Evolutionary conservation across 2,113 vertebrate species (phyloP).

Genomic region (Corvus moneduloides): DNA sequence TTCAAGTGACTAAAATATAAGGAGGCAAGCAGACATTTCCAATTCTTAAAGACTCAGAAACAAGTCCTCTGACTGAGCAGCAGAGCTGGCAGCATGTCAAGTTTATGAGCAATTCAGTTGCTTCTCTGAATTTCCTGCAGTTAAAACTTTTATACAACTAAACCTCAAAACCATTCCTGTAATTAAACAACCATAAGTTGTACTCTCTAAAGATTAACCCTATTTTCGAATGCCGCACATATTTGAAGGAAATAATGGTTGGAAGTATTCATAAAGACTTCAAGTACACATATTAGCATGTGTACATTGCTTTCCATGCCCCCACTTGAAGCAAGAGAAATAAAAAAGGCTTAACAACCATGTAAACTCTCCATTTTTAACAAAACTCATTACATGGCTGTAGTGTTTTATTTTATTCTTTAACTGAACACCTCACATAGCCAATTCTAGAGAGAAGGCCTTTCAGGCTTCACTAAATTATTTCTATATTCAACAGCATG

Average conservation of each 20-base stretch:
- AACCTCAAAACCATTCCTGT: slow-evolving; percentile 20
- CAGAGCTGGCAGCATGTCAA: not conserved
- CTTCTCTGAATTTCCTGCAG: slow-evolving; percentile 41
- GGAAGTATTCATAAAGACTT: not conserved
- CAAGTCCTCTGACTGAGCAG: not conserved
- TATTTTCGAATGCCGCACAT: not conserved
- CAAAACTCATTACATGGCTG: not conserved
- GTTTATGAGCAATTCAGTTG: slow-evolving; percentile 51
- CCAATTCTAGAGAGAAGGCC: not conserved
- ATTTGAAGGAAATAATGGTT: not conserved
- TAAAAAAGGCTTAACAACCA: not conserved
- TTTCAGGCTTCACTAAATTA: not conserved
- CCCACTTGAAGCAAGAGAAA: not conserved
- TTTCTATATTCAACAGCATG: not conserved
- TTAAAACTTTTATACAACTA: slow-evolving; percentile 34
- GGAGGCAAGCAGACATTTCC: slow-evolving; percentile 23
- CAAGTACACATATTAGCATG: not conserved
- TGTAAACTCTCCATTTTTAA: not conserved
- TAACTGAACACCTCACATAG: not conserved
- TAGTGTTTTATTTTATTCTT: not conserved
- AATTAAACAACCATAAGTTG: slow-evolving; percentile 17
- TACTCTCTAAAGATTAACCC: not conserved
- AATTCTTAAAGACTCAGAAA: slow-evolving; percentile 25
- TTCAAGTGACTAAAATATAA: slow-evolving; percentile 35
- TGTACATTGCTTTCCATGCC: not conserved